Evolutionary conservation across 2,113 vertebrate species (phyloP).

Genomic region (Rhagologus leucostigma): DNA sequence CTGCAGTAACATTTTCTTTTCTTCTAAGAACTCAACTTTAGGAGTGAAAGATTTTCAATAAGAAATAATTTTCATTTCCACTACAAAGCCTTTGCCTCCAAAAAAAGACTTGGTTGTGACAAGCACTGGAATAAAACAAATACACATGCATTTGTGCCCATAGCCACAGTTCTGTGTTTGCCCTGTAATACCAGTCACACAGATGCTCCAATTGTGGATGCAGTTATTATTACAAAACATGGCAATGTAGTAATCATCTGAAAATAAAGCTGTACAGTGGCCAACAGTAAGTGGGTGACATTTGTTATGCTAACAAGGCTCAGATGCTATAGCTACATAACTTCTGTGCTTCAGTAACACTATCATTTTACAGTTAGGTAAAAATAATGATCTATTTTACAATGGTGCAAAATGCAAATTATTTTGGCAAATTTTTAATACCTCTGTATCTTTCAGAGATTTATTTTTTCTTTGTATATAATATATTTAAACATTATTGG

Average conservation of each 20-base stretch:
- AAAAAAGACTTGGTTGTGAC: neutral
- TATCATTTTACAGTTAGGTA: neutral
- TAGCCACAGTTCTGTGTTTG: neutral
- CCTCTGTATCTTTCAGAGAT: neutral
- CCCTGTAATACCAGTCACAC: neutral
- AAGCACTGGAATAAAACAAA: neutral
- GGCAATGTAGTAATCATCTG: neutral
- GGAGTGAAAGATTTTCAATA: neutral
- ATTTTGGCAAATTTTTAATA: neutral
- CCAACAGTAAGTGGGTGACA: neutral
- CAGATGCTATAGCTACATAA: neutral
- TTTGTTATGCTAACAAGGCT: neutral
- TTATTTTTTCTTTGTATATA: neutral
- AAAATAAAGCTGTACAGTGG: neutral
- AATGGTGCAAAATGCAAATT: neutral
- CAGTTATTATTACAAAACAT: neutral
- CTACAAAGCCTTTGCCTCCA: neutral
- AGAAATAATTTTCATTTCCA: neutral
- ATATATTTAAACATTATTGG: neutral
- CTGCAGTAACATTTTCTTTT: neutral
- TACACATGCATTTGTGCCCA: neutral
- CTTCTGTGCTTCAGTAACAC: neutral
- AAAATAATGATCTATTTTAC: conserved; percentile 1
- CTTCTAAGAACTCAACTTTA: neutral
- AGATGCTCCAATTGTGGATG: neutral